A percentile compares a stretch with the other conserved stretches of the same genome.
These are phyloP conservation scores for Forbesichthys agassizii DNA, from an alignment of 2,113 vertebrate species.

Conservation along the genomic window DNA sequence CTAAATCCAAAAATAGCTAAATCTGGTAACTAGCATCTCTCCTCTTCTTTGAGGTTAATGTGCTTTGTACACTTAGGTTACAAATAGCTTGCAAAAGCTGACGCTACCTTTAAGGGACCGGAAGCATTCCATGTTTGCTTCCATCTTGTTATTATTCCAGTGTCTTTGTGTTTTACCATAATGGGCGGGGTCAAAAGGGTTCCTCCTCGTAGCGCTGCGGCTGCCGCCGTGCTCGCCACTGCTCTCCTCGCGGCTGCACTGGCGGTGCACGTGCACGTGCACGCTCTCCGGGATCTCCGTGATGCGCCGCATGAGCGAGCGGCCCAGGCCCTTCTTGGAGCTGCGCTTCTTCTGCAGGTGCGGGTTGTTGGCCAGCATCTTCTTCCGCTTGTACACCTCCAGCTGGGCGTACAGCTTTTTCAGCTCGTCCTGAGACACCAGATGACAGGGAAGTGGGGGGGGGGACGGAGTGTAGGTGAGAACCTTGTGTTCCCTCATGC, in stretches of 20 bases:
- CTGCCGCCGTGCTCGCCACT: conserved; percentile 79
- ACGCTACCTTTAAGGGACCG: too few relatives aligned
- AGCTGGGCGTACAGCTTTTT: conserved; percentile 96
- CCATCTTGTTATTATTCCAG: too few relatives aligned
- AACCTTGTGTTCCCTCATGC: background rate
- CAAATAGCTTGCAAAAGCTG: too few relatives aligned
- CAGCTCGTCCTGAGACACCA: conserved; percentile 85
- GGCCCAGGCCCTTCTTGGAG: conserved; percentile 95
- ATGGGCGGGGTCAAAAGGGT: conserved; percentile 79
- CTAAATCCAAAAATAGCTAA: too few relatives aligned
- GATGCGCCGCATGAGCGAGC: conserved; percentile 94
- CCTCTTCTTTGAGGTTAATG: too few relatives aligned
- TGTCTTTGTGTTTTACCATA: conserved; percentile 39
- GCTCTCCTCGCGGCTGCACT: conserved; percentile 89
- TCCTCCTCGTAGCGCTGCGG: conserved; percentile 81
- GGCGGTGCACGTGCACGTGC: conserved; percentile 89
- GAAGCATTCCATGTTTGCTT: too few relatives aligned
- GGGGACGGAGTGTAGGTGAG: conserved; percentile 1
- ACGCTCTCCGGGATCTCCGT: conserved; percentile 95
- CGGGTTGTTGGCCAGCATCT: conserved; percentile 98
- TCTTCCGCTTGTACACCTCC: conserved; percentile 96
- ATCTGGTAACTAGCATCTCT: too few relatives aligned
- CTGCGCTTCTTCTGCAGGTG: conserved; percentile 98
- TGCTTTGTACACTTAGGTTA: too few relatives aligned
- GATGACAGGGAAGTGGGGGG: conserved; percentile 24